Evolutionary conservation across 2,797 vertebrate genomes (phyloP).

Genomic region (Spinibarbus caldwelli): DNA sequence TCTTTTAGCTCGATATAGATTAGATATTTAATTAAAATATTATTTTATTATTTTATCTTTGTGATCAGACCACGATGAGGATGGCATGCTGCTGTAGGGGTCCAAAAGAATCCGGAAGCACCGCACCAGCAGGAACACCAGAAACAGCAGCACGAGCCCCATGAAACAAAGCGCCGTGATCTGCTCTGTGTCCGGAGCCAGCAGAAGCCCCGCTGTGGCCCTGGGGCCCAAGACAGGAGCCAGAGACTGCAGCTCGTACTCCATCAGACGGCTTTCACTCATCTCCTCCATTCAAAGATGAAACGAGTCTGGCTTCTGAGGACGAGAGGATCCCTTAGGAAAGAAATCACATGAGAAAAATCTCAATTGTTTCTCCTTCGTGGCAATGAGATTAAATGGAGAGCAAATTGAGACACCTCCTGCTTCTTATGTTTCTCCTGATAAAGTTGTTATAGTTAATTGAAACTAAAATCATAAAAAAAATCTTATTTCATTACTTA

Average conservation of each 20-base stretch:
- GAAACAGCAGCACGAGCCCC: constrained; percentile 87
- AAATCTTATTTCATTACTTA: too few species aligned
- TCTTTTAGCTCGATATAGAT: too few species aligned
- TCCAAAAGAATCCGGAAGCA: constrained; percentile 93
- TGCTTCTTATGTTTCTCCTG: not conserved
- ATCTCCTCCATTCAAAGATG: constrained; percentile 61
- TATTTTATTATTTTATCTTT: too few species aligned
- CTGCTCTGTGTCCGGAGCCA: constrained; percentile 82
- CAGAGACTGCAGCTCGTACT: constrained; percentile 72
- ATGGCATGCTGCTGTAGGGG: constrained; percentile 95
- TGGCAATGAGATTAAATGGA: not conserved
- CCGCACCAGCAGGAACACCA: constrained; percentile 89
- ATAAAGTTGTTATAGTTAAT: not conserved
- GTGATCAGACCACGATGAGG: constrained; percentile 91
- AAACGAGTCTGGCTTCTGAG: constrained; percentile 29
- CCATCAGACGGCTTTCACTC: constrained; percentile 72
- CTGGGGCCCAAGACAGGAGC: constrained; percentile 59
- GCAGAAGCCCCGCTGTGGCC: constrained; percentile 69
- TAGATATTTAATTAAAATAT: too few species aligned
- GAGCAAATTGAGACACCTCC: not conserved
- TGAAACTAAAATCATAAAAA: not conserved
- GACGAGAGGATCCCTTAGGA: not conserved
- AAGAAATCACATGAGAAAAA: not conserved
- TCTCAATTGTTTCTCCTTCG: not conserved
- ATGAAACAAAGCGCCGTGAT: constrained; percentile 90